Evolutionary conservation across 2,113 vertebrate species (phyloP).

Genomic region (Microtus montanus): DNA sequence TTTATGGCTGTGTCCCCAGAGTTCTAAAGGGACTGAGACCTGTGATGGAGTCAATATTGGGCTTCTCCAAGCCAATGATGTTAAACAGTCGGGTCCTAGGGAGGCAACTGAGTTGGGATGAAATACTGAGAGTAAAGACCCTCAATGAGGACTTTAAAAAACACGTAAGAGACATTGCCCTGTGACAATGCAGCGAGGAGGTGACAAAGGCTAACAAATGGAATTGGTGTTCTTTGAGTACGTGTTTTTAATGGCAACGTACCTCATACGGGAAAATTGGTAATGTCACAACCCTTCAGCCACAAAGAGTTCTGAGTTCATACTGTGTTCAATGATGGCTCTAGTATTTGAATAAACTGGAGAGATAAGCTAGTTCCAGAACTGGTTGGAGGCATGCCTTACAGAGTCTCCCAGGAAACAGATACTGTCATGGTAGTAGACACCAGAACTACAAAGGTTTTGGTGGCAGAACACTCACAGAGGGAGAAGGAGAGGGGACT

Average conservation of each 20-base stretch:
- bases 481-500: not conserved
- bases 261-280: not conserved
- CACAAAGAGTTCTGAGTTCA: not conserved
- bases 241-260: not conserved
- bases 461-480: not conserved
- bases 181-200: not conserved
- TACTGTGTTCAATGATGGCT: not conserved
- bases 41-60: not conserved
- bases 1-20: not conserved
- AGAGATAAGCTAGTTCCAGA: not conserved
- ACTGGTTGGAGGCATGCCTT: not conserved
- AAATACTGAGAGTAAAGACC: not conserved
- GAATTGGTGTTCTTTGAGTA: not conserved
- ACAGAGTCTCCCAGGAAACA: not conserved
- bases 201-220: not conserved
- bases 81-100: not conserved
- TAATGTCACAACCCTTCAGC: not conserved
- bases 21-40: not conserved
- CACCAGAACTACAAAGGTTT: not conserved
- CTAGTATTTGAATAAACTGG: not conserved
- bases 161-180: not conserved
- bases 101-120: not conserved
- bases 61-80: not conserved
- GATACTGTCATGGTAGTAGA: not conserved
- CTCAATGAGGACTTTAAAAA: not conserved